Evolutionary conservation across 2,797 vertebrate species (phyloP).

Genomic region (Phaenicophaeus curvirostris): DNA sequence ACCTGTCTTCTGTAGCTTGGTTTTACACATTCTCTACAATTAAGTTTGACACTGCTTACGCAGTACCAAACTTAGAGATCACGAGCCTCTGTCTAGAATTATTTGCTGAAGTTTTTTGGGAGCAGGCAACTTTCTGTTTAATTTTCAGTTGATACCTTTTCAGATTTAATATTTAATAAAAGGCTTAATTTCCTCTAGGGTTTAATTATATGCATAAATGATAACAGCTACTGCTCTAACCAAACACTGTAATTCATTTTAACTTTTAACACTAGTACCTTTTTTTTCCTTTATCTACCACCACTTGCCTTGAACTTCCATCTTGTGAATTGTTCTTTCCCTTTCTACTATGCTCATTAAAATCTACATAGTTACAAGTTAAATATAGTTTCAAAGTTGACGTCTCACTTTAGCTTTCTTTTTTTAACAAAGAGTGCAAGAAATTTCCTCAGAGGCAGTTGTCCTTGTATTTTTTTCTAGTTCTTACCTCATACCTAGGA

Average conservation of each 20-base stretch:
- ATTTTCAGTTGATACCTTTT: not conserved
- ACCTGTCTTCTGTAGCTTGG: not conserved
- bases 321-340: not conserved
- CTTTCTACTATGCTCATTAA: not conserved
- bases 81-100: not conserved
- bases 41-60: not conserved
- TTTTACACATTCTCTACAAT: not conserved
- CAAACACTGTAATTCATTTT: not conserved
- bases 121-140: not conserved
- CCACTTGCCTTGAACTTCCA: not conserved
- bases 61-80: not conserved
- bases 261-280: not conserved
- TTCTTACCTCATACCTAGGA: not conserved
- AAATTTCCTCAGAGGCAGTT: not conserved
- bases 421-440: not conserved
- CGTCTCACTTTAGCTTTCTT: not conserved
- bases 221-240: not conserved
- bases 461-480: not conserved
- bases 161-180: not conserved
- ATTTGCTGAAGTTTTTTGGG: not conserved
- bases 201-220: not conserved
- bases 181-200: not conserved
- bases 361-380: not conserved
- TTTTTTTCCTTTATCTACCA: not conserved
- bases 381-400: not conserved